Conservation (phyloP, 2,888 invertebrate genomes). For the Tipula vernalis region DNA sequence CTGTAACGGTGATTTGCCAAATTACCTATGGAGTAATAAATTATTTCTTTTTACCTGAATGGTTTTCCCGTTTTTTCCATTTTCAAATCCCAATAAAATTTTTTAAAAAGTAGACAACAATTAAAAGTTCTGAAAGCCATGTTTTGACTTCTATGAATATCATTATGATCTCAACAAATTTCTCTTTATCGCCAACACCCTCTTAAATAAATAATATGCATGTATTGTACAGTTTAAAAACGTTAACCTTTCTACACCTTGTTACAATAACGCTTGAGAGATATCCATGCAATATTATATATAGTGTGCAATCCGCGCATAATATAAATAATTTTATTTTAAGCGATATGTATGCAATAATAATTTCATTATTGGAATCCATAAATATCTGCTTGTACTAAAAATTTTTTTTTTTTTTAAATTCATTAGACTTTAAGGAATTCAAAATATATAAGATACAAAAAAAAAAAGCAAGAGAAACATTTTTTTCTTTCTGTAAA, state of each 20-base stretch:
- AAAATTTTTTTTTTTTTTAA: not conserved
- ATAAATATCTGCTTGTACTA: not conserved
- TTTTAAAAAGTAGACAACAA: too few species aligned
- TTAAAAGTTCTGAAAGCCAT: too few species aligned
- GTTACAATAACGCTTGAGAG: not conserved
- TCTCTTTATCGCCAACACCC: not conserved
- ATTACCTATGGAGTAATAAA: too few species aligned
- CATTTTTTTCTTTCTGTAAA: not conserved
- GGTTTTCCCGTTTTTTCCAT: too few species aligned
- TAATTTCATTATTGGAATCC: not conserved
- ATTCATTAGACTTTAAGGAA: not conserved
- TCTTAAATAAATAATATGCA: not conserved
- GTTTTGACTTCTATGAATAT: not conserved
- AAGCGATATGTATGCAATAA: not conserved
- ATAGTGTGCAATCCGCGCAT: not conserved
- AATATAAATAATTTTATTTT: not conserved
- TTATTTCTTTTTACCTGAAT: too few species aligned
- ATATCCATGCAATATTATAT: not conserved
- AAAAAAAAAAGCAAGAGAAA: not conserved
- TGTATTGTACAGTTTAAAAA: not conserved
- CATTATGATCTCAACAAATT: not conserved
- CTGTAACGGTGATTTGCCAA: too few species aligned
- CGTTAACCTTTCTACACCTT: not conserved
- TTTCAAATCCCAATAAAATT: too few species aligned
- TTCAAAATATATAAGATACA: not conserved